phyloP scores from a whole-genome alignment of 2,113 vertebrate species.

The Ailurus styani region DNA sequence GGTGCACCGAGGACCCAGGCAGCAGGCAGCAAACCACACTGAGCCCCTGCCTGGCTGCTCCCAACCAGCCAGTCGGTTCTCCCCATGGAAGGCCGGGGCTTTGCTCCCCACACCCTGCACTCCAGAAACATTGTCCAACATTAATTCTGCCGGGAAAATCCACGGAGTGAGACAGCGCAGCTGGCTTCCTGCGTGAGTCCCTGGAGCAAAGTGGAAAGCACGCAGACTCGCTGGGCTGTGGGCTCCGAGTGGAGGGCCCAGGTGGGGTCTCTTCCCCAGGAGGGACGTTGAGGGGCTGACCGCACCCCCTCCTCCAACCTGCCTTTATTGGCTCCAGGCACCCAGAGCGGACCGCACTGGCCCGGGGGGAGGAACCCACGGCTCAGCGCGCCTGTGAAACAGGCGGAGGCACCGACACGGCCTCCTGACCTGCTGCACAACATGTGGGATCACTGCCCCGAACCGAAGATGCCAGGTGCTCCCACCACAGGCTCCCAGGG shows the following conservation, averaged over 20 bases:
- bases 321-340: background rate
- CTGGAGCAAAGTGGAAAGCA: background rate
- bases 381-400: background rate
- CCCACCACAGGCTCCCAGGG: background rate
- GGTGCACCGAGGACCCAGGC: background rate
- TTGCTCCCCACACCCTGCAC: background rate
- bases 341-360: accelerated
- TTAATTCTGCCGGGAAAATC: background rate
- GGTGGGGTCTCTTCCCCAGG: background rate
- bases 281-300: too few species aligned
- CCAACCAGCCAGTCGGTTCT: background rate
- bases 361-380: accelerated
- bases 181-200: background rate
- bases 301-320: accelerated
- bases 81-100: background rate
- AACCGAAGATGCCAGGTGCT: accelerated
- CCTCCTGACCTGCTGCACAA: too few species aligned
- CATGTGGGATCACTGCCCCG: background rate
- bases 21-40: background rate
- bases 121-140: background rate
- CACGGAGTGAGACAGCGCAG: background rate
- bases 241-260: background rate
- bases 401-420: background rate
- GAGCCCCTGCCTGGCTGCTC: too few species aligned
- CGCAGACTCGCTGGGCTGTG: background rate